phyloP scores from a whole-genome alignment of 1,140 invertebrate species.

The Papilio xuthus region DNA sequence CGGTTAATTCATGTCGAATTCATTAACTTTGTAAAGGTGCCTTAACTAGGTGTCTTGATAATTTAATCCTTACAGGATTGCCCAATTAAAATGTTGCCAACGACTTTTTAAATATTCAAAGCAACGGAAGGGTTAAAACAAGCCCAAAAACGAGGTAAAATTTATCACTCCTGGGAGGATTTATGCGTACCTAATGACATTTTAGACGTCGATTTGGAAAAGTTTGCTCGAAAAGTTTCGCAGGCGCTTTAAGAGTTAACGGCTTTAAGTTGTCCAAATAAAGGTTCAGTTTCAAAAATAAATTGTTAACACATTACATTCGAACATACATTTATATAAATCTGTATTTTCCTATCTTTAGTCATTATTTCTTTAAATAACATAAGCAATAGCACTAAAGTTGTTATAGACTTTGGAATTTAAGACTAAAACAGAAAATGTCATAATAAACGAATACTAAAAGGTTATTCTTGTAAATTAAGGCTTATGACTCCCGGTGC shows the following conservation, averaged over 20 bases:
- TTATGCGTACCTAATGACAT: slow-evolving; percentile 75
- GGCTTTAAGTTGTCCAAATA: slow-evolving; percentile 47
- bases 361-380: too few species aligned
- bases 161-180: slow-evolving; percentile 69
- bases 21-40: slow-evolving; percentile 75
- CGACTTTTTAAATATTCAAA: slow-evolving; percentile 81
- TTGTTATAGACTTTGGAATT: too few species aligned
- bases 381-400: too few species aligned
- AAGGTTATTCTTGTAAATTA: too few species aligned
- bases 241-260: slow-evolving; percentile 46
- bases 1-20: slow-evolving; percentile 76
- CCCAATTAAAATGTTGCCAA: slow-evolving; percentile 80
- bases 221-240: slow-evolving; percentile 64
- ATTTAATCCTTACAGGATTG: slow-evolving; percentile 79
- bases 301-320: neutral
- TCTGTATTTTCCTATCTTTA: neutral
- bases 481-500: too few species aligned
- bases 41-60: slow-evolving; percentile 81
- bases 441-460: too few species aligned
- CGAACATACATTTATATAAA: neutral
- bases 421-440: too few species aligned
- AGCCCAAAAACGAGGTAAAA: slow-evolving; percentile 72
- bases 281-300: neutral
- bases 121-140: slow-evolving; percentile 68
- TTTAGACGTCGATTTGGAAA: slow-evolving; percentile 76